Base-by-base conservation (phyloP, 2,888 invertebrate species). In the Mesorhabditis sp. region DNA sequence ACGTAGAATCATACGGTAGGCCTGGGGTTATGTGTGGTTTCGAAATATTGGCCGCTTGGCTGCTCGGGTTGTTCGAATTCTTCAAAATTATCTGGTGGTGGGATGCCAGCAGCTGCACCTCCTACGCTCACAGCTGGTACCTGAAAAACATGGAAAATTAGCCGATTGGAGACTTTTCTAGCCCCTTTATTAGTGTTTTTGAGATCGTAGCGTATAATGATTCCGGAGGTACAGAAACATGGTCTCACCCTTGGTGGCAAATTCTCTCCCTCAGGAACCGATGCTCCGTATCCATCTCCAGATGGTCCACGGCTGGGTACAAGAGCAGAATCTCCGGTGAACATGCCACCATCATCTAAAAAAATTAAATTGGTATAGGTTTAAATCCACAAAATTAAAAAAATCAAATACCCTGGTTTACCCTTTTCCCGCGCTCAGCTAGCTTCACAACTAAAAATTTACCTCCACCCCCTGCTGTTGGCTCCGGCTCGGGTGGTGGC, bases 211-310 rank as follows among this genome's bases (percentile, higher is more conserved):
- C 1, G 28, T 28, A 28, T 28, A 28, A 28, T 28, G 28, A 1
- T 28, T 2, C 28, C 28, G 28, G 28, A 28, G 28, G 28, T 28
- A 28, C 28, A 28, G 28, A 28, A 28, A 28, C 28, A 28, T 28
- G 28, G 28, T 2, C 80, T 76, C 50, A 82, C 82, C 43, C 80
- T 74, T 42, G 84, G 84, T 66, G 83, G 83, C 42, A 78, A 74
- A n/a, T 76, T 80, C 45, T 77, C 78, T 63, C 77, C 83, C 5
- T 80, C 81, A 71, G 82, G 78, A 3, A 81, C 78, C 62, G 83
- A 75, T 10, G 84, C 82, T 63, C 83, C 84, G 64, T 83, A 84
- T 28, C 84, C 84, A 70, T 84, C 84, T 45, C 84, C 84, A 15
- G 80, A 81, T 42, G 84, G 84, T 45, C 84, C 84, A 28, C 74